A percentile compares a stretch with the other conserved stretches of the same genome.
These are phyloP conservation scores for Cyrtonyx montezumae DNA, from an alignment of 2,113 vertebrate species.

Conservation along the genomic window DNA sequence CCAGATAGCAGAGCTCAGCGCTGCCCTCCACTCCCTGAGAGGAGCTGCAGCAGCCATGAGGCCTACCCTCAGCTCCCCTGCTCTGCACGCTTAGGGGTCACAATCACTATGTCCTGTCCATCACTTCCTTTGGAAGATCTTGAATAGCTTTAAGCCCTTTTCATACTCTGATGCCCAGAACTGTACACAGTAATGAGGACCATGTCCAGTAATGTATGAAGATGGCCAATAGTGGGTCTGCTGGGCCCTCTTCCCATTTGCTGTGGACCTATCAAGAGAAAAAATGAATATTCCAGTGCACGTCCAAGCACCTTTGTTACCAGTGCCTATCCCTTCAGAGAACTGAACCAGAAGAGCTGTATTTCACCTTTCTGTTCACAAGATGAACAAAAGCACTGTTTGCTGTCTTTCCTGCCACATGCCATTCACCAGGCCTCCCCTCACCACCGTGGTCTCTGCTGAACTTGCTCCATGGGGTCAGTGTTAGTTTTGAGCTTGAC, in stretches of 20 bases:
- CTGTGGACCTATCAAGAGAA: background rate
- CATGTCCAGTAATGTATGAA: background rate
- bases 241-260: accelerated
- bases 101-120: too few relatives aligned
- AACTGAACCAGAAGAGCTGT: background rate
- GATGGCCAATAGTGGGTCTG: accelerated
- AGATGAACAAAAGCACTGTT: background rate
- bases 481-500: background rate
- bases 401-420: background rate
- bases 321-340: background rate
- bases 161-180: too few relatives aligned
- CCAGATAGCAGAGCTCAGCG: too few relatives aligned
- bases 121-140: too few relatives aligned
- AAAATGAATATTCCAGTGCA: background rate
- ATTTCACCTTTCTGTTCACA: background rate
- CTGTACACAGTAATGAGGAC: too few relatives aligned
- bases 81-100: too few relatives aligned
- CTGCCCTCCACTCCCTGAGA: too few relatives aligned
- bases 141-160: too few relatives aligned
- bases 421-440: background rate
- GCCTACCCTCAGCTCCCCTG: too few relatives aligned
- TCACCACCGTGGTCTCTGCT: background rate
- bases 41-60: too few relatives aligned
- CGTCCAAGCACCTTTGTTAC: background rate
- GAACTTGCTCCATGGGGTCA: background rate